Evolutionary conservation across 1,140 invertebrate genomes (phyloP).

Genomic region (Drosophila pectinifera): DNA sequence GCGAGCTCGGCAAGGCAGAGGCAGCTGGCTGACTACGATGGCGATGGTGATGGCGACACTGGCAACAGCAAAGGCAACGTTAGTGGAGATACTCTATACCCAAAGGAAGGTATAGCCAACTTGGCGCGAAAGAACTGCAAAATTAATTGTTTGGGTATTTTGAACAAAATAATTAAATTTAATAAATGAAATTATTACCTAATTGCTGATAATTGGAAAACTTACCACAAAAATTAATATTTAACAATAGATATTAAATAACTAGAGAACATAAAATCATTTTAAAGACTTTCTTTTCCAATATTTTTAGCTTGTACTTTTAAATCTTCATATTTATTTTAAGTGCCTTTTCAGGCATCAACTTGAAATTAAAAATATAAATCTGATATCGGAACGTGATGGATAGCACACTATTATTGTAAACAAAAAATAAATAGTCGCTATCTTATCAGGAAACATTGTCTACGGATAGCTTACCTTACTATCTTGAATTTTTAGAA

Average conservation of each 20-base stretch:
- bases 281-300: no score
- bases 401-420: not conserved
- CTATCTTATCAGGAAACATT: conserved; percentile 2
- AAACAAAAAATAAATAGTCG: not conserved
- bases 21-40: conserved; percentile 65
- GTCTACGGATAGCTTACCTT: not conserved
- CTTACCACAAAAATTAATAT: not conserved
- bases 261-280: no score
- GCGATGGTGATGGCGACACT: conserved; percentile 60
- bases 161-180: not conserved
- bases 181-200: no score
- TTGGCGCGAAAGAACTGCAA: no score
- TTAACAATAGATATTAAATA: not conserved
- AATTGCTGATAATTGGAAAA: not conserved
- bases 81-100: conserved; percentile 44
- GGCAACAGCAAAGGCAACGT: conserved; percentile 77
- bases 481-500: not conserved
- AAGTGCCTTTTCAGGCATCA: not conserved
- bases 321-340: not conserved
- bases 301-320: no score
- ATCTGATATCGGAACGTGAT: conserved; percentile 5
- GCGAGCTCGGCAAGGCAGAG: conserved; percentile 6
- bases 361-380: not conserved
- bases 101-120: not conserved
- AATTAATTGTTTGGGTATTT: no score